phyloP scores from a whole-genome alignment of 2,113 vertebrate genomes.

The Helogale parvula region DNA sequence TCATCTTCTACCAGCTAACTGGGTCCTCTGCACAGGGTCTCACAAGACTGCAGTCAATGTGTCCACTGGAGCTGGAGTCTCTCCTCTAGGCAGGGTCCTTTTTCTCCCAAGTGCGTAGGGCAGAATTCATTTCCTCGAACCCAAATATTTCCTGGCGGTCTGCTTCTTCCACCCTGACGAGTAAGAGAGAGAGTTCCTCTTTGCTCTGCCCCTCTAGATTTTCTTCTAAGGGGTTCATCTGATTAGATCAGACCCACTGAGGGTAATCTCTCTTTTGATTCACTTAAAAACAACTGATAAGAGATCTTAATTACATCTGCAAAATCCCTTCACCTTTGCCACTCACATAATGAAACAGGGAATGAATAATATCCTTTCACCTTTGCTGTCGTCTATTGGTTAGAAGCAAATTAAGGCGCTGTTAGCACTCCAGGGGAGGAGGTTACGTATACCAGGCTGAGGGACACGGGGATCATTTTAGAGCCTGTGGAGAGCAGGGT shows the following conservation, averaged over 20 bases:
- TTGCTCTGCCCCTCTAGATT: background rate
- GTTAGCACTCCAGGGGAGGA: background rate
- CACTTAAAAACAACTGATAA: slow-evolving; percentile 9
- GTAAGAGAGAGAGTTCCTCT: background rate
- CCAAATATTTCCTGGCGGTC: background rate
- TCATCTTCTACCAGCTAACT: background rate
- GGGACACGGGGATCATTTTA: background rate
- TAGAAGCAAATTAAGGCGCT: background rate
- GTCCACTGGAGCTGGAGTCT: background rate
- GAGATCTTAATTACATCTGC: slow-evolving; percentile 26
- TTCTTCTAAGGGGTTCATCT: background rate
- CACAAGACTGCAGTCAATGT: background rate
- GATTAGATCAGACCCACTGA: slow-evolving; percentile 9
- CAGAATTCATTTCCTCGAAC: background rate
- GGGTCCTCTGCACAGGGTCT: background rate
- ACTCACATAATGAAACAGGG: background rate
- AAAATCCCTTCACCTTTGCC: background rate
- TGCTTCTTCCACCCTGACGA: background rate
- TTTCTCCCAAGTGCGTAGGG: background rate
- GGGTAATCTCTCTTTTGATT: background rate
- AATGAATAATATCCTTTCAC: background rate
- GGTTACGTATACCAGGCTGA: background rate
- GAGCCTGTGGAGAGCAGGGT: background rate
- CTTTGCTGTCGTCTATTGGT: background rate
- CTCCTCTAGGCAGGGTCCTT: background rate